Base-by-base conservation (phyloP, 1,140 invertebrate genomes). In the Bombus terrestris region DNA sequence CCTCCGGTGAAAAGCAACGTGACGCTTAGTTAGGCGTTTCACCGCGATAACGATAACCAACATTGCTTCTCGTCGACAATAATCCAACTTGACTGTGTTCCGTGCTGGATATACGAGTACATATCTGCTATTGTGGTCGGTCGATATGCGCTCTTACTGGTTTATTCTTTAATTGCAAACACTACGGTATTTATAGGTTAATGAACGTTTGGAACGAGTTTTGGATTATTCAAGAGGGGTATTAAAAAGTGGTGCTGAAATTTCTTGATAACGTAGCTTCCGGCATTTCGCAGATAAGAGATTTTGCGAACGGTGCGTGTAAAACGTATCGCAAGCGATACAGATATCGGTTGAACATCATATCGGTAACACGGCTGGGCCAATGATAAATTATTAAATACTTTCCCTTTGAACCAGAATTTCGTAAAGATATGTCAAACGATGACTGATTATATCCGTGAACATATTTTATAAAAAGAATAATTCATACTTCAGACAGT, bases 1-100 rank as follows among this genome's bases (percentile, higher is more conserved):
- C 87, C 87, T 53, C n/a, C 59, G 66, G 68, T 66, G 37, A 80
- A 83, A 76, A 86, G 43, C 39, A 84, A 87, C 53, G 86, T 32
- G 71, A 80, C 85, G 62, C 59, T 82, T 41, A 80, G 71, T 76
- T 76, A 72, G 71, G 10, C 71, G 68, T 76, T 73, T 41, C 32
- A 62, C 80, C n/a, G 78, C 76, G 87, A 88, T 88, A 87, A 88
- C 69, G 75, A 82, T 25, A 32, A 39, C 43, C 43, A 69, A 39
- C 74, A 37, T 47, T 10, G 41, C 64, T 25, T 39, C 66, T 71
- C 53, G 41, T 69, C 64, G 43, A 68, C 32, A 15, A 76, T 76
- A 37, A 62, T 76, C 35, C 32, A 12, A 15, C 25, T 13, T 28
- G 37, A 12, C 75, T 3, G 53, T 22, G n/a, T 43, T 43, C 1